Conservation (phyloP, 2,888 invertebrate species). For the Andrena dorsata region DNA sequence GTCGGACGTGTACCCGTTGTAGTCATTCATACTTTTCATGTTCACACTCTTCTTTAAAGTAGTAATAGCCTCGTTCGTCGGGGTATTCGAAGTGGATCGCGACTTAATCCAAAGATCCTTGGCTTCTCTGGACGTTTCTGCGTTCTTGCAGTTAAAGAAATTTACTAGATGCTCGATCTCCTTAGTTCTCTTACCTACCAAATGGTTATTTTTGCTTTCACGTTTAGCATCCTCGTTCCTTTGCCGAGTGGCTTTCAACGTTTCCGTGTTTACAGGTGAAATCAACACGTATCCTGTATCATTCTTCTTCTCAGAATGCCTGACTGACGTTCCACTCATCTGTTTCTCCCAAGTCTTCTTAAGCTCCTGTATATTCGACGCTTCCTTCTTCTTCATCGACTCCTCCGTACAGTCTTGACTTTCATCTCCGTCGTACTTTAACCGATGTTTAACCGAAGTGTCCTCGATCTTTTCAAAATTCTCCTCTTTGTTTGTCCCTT, state of each 20-base stretch:
- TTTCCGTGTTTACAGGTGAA: neutral
- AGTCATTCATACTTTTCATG: conserved; percentile 56
- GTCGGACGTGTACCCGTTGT: conserved; percentile 86
- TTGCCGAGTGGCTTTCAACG: conserved; percentile 4
- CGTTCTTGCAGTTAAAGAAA: conserved; percentile 83
- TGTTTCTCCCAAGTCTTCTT: conserved; percentile 82
- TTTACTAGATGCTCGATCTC: conserved; percentile 83
- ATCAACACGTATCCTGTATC: neutral
- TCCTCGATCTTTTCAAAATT: neutral
- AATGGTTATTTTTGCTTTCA: conserved; percentile 47
- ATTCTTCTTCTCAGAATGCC: conserved; percentile 28
- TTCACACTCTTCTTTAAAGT: conserved; percentile 75
- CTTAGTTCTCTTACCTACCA: conserved; percentile 74
- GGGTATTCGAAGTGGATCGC: conserved; percentile 50
- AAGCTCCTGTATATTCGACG: conserved; percentile 78
- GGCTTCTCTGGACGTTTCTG: conserved; percentile 67
- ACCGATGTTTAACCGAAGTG: neutral
- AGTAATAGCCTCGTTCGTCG: conserved; percentile 58
- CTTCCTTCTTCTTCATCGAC: conserved; percentile 62
- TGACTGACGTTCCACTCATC: conserved; percentile 44
- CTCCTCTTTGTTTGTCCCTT: neutral
- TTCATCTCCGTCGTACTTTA: neutral
- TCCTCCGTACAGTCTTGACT: conserved; percentile 22
- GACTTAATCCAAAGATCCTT: conserved; percentile 75
- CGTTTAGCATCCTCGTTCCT: conserved; percentile 10